These are phyloP conservation scores for Microctonus aethiopoides DNA, from an alignment of 2,888 invertebrate genomes.

Conservation along the genomic window DNA sequence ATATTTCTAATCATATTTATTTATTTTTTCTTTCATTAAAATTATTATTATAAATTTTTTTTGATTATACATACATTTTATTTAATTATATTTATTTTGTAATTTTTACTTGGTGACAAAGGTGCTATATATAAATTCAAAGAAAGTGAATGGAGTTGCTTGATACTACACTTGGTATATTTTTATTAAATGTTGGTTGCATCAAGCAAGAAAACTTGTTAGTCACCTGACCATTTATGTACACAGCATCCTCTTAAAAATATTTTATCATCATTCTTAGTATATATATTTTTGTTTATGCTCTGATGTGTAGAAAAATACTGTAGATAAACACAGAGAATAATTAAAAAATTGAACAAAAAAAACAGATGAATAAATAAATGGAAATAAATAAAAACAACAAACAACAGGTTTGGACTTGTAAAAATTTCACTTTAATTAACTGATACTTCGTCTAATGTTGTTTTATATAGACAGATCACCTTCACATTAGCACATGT, in stretches of 20 bases:
- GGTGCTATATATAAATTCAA: neutral
- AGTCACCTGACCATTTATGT: neutral
- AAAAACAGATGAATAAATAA: conserved; percentile 6
- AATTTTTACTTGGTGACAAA: neutral
- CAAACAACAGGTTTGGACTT: conserved; percentile 16
- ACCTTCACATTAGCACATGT: neutral
- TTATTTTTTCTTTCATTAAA: no score
- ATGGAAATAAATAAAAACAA: neutral
- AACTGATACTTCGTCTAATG: conserved; percentile 1
- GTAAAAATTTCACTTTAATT: neutral
- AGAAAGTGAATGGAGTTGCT: neutral
- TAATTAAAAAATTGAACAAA: neutral
- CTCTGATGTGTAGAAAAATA: neutral
- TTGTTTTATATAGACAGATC: neutral
- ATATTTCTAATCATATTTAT: no score
- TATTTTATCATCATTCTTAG: neutral
- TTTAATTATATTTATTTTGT: neutral
- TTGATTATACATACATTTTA: no score
- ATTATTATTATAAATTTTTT: no score
- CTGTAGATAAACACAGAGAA: neutral
- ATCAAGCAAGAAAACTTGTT: conserved; percentile 4
- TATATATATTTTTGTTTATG: neutral
- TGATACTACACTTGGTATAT: neutral
- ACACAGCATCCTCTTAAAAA: neutral
- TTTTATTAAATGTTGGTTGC: conserved; percentile 1